These are phyloP conservation scores for Falco peregrinus DNA, from an alignment of 2,797 vertebrate genomes.

Conservation along the genomic window DNA sequence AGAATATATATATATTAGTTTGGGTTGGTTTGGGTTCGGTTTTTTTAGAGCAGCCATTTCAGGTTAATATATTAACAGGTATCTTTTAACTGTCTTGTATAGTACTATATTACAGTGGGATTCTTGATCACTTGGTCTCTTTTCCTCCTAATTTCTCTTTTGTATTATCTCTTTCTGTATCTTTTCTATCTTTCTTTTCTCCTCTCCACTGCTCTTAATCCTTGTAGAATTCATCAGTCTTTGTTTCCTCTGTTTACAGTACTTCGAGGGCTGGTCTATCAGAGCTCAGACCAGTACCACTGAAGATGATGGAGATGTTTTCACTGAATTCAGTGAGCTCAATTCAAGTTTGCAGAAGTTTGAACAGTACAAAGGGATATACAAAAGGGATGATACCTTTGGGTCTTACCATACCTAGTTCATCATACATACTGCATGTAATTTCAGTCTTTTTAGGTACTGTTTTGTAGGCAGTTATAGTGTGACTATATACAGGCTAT, in stretches of 20 bases:
- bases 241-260: neutral
- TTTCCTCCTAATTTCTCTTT: neutral
- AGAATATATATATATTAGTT: too few relatives aligned
- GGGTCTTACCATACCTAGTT: neutral
- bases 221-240: neutral
- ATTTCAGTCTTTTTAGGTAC: neutral
- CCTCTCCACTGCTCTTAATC: neutral
- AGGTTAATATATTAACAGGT: neutral
- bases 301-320: neutral
- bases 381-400: neutral
- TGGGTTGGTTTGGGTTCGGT: neutral
- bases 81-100: neutral
- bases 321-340: neutral
- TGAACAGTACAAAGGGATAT: neutral
- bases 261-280: neutral
- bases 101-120: neutral
- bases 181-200: neutral
- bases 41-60: neutral
- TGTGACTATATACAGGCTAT: too few relatives aligned
- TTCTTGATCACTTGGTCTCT: neutral
- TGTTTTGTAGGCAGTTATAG: neutral
- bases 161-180: neutral
- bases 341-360: neutral
- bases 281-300: neutral
- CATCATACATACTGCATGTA: neutral